A percentile compares a stretch with the other conserved stretches of the same genome.
phyloP scores from a whole-genome alignment of 2,797 vertebrate species.

The Oryzias sinensis region DNA sequence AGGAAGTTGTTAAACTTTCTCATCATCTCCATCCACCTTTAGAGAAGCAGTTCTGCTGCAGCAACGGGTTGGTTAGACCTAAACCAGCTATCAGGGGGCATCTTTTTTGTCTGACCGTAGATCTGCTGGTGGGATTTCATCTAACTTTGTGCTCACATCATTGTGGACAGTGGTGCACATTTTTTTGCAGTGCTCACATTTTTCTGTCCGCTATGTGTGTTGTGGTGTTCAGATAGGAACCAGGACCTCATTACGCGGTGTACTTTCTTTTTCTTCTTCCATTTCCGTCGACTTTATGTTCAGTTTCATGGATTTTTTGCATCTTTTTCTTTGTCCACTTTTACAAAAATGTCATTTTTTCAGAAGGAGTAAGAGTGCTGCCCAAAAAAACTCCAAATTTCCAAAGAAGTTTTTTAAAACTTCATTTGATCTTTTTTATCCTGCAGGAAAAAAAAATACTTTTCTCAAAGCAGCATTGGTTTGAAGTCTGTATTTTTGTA shows the following conservation, averaged over 20 bases:
- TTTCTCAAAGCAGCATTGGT: no score
- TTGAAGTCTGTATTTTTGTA: no score
- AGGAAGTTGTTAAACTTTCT: neutral
- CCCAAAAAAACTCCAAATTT: no score
- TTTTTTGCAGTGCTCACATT: no score
- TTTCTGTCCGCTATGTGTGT: neutral
- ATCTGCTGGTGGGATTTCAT: constrained; percentile 10
- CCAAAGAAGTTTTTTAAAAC: no score
- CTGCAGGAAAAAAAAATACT: no score
- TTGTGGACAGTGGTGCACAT: no score
- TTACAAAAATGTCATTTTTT: no score
- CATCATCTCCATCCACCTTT: neutral
- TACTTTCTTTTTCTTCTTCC: constrained; percentile 24
- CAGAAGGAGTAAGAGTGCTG: no score
- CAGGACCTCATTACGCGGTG: constrained; percentile 18
- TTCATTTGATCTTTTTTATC: no score
- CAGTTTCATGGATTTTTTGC: constrained; percentile 35
- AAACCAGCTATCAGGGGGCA: neutral
- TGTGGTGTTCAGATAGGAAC: constrained; percentile 18
- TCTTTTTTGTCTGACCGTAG: neutral
- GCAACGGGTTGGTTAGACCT: neutral
- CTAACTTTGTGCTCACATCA: neutral
- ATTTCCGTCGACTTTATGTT: constrained; percentile 40
- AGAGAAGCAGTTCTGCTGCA: no score
- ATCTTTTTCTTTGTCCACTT: constrained; percentile 59